Conservation (phyloP, 1,140 invertebrate species). For the Bombus terrestris region DNA sequence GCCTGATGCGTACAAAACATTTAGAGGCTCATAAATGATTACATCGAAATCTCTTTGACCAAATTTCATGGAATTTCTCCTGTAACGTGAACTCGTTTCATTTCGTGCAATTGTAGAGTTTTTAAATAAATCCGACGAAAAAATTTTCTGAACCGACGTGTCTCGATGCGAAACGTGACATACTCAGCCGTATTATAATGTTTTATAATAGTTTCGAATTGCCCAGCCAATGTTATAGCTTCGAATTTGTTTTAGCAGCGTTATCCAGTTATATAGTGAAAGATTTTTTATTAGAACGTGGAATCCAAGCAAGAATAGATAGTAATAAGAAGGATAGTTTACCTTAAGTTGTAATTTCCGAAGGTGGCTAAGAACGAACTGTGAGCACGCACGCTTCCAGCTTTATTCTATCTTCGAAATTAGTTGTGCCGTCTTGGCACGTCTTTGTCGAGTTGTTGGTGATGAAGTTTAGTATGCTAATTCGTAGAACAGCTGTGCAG, state of each 20-base stretch:
- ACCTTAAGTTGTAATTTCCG: slow-evolving; percentile 72
- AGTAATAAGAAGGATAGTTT: slow-evolving; percentile 72
- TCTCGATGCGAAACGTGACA: too few species aligned
- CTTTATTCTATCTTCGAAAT: slow-evolving; percentile 83
- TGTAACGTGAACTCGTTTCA: too few species aligned
- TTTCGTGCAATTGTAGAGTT: too few species aligned
- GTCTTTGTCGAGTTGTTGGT: slow-evolving; percentile 83
- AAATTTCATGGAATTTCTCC: background rate
- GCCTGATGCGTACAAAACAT: background rate
- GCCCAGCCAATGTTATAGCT: background rate
- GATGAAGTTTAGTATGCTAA: slow-evolving; percentile 84
- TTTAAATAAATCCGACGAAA: too few species aligned
- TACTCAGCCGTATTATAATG: too few species aligned
- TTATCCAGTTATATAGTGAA: too few species aligned
- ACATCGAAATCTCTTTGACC: too few species aligned
- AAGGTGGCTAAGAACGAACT: slow-evolving; percentile 65
- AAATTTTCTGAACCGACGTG: too few species aligned
- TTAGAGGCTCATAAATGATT: background rate
- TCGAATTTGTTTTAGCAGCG: background rate
- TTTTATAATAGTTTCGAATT: too few species aligned
- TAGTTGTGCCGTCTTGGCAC: slow-evolving; percentile 83
- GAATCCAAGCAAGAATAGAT: slow-evolving; percentile 65
- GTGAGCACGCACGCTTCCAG: slow-evolving; percentile 70
- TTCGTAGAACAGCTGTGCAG: slow-evolving; percentile 81
- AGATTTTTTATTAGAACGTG: background rate